Evolutionary conservation across 2,888 invertebrate species (phyloP), one percentile per base, ranked within the genome.

Genomic region (Catocala nupta): DNA sequence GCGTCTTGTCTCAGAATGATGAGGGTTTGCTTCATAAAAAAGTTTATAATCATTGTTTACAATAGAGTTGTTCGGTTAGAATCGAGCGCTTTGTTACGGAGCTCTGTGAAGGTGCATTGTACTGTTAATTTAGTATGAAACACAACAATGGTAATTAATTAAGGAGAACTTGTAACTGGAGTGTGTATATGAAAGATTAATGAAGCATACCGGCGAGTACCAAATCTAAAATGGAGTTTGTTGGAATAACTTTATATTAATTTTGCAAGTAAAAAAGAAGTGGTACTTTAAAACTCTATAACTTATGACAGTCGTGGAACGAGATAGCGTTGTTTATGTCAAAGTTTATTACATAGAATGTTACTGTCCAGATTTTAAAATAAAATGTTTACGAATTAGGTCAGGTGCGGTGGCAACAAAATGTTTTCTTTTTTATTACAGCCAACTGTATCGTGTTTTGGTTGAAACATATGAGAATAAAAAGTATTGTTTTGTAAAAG

Each of bases 131-230:
- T 66, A 66, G 64, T 57, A 47, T 55, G 57, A 65, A 76, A 63
- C 54, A 72, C 61, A 77, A 77, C 60, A 63, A 59, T 49, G 68
- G 63, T 71, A 56, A 65, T 66, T 71, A 68, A 76, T 73, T 64
- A 68, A 71, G 57, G 58, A 59, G 59, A 63, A 73, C 47, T 53
- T 54, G 55, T 67, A 70, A 57, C 54, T 63, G 45, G 58, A 55
- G 63, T 62, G 50, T 66, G 55, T 59, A 53, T 59, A 65, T 63
- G 63, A 66, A 71, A 71, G 61, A 70, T 74, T 76, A 73, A 68
- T 76, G 70, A 67, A 75, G 54, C 59, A 45, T 57, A 65, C 60
- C 64, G 55, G 55, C 34, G 55, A 61, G 57, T 63, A 63, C 34
- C 33, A 56, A 64, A 59, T 51, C 49, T 44, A 54, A 63, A 72